Evolutionary conservation across 2,113 vertebrate species (phyloP).

Genomic region (Cygnus atratus): DNA sequence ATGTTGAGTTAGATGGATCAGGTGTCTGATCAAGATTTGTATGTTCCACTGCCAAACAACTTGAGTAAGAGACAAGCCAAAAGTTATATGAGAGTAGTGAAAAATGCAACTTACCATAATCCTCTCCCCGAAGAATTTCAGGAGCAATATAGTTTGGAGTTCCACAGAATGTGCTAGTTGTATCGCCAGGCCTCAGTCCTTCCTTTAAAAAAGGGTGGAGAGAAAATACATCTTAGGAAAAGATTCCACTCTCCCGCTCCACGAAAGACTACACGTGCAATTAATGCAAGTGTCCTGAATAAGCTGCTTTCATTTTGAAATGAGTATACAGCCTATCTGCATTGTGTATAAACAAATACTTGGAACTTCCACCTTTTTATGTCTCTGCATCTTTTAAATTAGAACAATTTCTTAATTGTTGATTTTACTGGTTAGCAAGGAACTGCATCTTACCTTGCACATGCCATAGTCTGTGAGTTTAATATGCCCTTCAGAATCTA

Average conservation of each 20-base stretch:
- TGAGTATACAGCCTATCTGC: background rate
- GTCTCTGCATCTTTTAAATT: background rate
- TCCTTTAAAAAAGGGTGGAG: conserved; percentile 79
- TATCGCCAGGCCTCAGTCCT: conserved; percentile 96
- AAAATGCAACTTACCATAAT: conserved; percentile 87
- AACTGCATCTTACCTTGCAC: conserved; percentile 89
- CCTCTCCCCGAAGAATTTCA: conserved; percentile 96
- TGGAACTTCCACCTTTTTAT: background rate
- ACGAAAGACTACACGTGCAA: background rate
- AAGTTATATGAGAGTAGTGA: background rate
- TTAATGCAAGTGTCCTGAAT: background rate
- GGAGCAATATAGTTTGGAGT: conserved; percentile 99
- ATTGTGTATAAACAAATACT: background rate
- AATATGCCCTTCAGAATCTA: conserved; percentile 98
- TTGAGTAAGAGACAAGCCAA: background rate
- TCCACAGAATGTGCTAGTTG: conserved; percentile 98
- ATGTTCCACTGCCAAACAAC: background rate
- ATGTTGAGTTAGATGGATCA: background rate
- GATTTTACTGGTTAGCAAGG: background rate
- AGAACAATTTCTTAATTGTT: background rate
- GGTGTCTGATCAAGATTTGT: background rate
- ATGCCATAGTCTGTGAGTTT: conserved; percentile 99
- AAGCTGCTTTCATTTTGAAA: background rate
- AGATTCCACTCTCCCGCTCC: background rate
- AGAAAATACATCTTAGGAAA: background rate